Conservation (phyloP, 2,888 invertebrate genomes). For the Stenoptilia bipunctidactyla region DNA sequence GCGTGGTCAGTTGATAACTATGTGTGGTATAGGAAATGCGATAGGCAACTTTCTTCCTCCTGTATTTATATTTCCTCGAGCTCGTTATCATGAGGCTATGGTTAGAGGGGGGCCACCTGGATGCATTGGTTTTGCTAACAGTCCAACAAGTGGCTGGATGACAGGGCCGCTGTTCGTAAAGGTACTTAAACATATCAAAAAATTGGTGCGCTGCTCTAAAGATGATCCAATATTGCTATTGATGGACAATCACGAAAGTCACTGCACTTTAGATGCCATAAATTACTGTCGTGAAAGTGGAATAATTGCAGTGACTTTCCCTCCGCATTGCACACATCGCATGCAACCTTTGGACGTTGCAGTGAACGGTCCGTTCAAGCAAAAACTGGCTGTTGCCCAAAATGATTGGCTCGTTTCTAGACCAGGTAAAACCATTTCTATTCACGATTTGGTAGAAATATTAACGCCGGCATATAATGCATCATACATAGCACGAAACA, state of each 20-base stretch:
- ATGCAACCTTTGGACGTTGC: slow-evolving; percentile 1
- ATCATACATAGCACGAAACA: neutral
- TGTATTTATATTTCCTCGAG: neutral
- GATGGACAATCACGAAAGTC: neutral
- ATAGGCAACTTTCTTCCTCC: neutral
- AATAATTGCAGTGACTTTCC: neutral
- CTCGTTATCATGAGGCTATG: neutral
- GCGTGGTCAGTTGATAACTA: neutral
- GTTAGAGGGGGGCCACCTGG: neutral
- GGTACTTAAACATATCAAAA: neutral
- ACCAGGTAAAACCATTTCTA: neutral
- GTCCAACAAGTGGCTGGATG: neutral
- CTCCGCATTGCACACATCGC: slow-evolving; percentile 1
- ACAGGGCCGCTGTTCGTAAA: neutral
- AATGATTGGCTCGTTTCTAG: neutral
- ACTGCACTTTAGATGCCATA: neutral
- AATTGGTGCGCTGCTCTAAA: neutral
- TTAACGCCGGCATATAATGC: neutral
- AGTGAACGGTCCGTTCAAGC: neutral
- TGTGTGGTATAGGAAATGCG: neutral
- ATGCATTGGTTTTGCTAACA: neutral
- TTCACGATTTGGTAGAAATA: neutral
- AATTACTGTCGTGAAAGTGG: neutral
- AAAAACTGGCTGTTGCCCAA: neutral
- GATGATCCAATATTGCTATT: neutral